phyloP scores from a whole-genome alignment of 2,888 invertebrate species.

The Siphonodentalium dalli region DNA sequence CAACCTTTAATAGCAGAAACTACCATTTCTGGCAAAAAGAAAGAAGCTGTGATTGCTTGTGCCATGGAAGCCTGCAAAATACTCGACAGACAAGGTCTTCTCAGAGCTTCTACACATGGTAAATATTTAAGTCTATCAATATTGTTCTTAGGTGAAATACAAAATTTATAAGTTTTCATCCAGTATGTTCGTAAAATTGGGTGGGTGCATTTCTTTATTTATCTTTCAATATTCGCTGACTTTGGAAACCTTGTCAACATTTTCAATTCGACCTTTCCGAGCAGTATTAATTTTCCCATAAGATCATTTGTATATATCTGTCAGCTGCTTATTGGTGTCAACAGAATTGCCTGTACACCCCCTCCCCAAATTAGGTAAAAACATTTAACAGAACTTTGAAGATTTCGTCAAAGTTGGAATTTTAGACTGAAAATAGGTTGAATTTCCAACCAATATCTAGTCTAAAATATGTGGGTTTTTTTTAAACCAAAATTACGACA shows the following conservation, averaged over 20 bases:
- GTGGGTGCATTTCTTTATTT: too few species aligned
- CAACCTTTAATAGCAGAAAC: constrained; percentile 84
- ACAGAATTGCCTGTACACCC: too few species aligned
- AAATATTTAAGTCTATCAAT: neutral
- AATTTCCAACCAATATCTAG: too few species aligned
- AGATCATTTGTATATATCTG: neutral
- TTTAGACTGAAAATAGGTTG: too few species aligned
- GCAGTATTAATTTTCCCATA: neutral
- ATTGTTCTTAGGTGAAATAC: neutral
- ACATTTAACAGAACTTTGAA: too few species aligned
- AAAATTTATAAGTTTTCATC: neutral
- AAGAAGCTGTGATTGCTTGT: constrained; percentile 90
- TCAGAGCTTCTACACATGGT: constrained; percentile 88
- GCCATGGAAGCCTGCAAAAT: constrained; percentile 93
- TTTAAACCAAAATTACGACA: too few species aligned
- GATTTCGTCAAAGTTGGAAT: too few species aligned
- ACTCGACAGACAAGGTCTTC: constrained; percentile 84
- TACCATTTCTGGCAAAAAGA: constrained; percentile 88
- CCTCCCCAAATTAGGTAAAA: too few species aligned
- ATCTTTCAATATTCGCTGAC: neutral
- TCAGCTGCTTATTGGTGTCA: too few species aligned
- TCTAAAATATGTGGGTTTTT: too few species aligned
- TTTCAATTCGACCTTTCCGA: too few species aligned
- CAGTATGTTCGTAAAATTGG: neutral
- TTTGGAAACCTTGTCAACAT: too few species aligned